phyloP scores from a whole-genome alignment of 2,113 vertebrate species.

The Protobothrops mucrosquamatus region DNA sequence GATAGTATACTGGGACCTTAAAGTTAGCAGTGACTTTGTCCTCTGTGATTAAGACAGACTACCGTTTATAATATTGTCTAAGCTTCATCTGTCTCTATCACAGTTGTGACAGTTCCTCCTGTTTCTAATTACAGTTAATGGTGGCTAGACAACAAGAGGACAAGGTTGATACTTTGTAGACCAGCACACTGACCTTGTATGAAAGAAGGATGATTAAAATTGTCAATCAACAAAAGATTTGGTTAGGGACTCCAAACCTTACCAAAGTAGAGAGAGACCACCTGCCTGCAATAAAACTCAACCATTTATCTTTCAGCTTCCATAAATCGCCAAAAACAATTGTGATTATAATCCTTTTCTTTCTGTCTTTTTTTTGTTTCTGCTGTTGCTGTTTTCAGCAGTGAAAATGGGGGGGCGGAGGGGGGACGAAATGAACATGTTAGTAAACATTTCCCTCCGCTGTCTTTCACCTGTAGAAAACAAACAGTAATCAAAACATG shows the following conservation, averaged over 20 bases:
- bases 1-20: not conserved
- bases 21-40: not conserved
- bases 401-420: not conserved
- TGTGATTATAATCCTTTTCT: not conserved
- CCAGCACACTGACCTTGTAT: constrained; percentile 28
- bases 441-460: not conserved
- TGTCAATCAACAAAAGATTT: not conserved
- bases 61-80: not conserved
- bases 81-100: constrained; percentile 39
- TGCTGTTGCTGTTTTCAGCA: not conserved
- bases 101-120: constrained; percentile 32
- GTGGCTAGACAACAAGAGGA: constrained; percentile 20
- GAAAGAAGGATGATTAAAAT: constrained; percentile 30
- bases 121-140: constrained; percentile 39
- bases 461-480: not conserved
- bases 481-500: not conserved
- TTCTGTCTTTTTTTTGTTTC: not conserved
- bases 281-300: not conserved
- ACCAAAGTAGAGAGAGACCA: not conserved
- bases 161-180: constrained; percentile 10
- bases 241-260: not conserved
- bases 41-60: not conserved
- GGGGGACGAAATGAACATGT: not conserved
- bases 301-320: not conserved
- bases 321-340: not conserved